Evolutionary conservation across 1,140 invertebrate genomes (phyloP).

Genomic region (Triops longicaudatus): DNA sequence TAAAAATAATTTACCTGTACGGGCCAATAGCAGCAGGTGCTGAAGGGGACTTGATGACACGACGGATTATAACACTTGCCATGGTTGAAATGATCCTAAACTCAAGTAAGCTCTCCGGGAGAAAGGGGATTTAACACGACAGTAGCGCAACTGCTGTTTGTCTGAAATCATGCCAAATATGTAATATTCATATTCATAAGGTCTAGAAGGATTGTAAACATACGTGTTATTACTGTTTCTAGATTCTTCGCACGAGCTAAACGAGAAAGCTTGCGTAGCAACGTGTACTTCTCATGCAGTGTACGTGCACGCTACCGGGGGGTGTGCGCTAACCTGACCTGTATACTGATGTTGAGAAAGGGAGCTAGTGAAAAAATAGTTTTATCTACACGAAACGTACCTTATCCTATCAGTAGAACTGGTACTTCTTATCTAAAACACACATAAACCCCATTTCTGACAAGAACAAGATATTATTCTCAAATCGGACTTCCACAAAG

Average conservation of each 20-base stretch:
- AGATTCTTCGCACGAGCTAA: background rate
- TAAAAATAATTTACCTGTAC: slow-evolving; percentile 48
- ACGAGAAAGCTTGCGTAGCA: background rate
- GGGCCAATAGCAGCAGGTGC: slow-evolving; percentile 57
- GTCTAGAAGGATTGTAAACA: background rate
- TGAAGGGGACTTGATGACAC: slow-evolving; percentile 24
- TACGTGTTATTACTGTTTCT: background rate
- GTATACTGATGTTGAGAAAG: no score
- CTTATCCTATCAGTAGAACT: no score
- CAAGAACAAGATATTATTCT: no score
- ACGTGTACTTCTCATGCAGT: background rate
- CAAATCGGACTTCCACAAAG: no score
- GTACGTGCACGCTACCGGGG: no score
- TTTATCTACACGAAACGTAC: no score
- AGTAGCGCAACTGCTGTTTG: background rate
- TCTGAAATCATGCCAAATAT: background rate
- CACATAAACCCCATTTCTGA: no score
- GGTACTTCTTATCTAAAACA: no score
- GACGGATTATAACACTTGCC: slow-evolving; percentile 18
- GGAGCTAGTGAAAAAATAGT: no score
- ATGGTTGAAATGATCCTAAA: background rate
- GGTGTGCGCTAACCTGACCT: no score
- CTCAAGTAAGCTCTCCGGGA: background rate
- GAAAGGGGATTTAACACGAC: background rate
- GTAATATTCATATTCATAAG: background rate